Evolutionary conservation across 2,888 invertebrate species (phyloP), one percentile per base, ranked within the genome.

Genomic region (Apomyelois bistriatella): DNA sequence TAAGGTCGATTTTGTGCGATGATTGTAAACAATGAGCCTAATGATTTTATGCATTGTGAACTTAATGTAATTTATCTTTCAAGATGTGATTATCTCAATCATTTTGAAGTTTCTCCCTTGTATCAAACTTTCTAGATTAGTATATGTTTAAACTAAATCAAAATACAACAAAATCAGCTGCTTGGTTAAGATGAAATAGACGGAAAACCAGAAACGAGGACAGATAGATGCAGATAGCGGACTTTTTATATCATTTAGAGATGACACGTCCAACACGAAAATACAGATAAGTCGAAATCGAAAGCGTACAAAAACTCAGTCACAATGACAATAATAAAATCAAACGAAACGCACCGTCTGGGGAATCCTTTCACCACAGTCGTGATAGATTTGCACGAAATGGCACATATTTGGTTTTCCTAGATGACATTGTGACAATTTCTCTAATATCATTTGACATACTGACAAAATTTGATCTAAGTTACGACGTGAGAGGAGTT

Each of bases 331-430:
- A 38, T 40, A 40, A 49, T 40, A 49, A 30, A 49, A 49, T 43
- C 41, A 48, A 36, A 30, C 46, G 3, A 15, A 53, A 42, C 30
- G 16, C n/a, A 7, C 12, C 16, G 40, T 15, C 9, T 22, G n/a
- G 35, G 47, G 38, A 48, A 38, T 35, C 40, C 41, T 48, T 48
- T 42, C 42, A 53, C 36, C 53, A 32, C n/a, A 37, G 43, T 53
- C 48, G 48, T 49, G 53, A 53, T 49, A 36, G 53, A 28, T 53
- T 49, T 36, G 48, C 53, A 53, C 53, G 53, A 30, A 53, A 28
- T 28, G 16, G 15, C 48, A 43, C 35, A 49, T 15, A 49, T 53
- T 53, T 48, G 12, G 12, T 6, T 6, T 7, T 4, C 32, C 2
- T 10, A 10, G 32, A 32, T 32, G 32, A 32, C 7, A 32, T 32